Evolutionary conservation across 2,113 vertebrate species (phyloP).

Genomic region (Camarhynchus parvulus): DNA sequence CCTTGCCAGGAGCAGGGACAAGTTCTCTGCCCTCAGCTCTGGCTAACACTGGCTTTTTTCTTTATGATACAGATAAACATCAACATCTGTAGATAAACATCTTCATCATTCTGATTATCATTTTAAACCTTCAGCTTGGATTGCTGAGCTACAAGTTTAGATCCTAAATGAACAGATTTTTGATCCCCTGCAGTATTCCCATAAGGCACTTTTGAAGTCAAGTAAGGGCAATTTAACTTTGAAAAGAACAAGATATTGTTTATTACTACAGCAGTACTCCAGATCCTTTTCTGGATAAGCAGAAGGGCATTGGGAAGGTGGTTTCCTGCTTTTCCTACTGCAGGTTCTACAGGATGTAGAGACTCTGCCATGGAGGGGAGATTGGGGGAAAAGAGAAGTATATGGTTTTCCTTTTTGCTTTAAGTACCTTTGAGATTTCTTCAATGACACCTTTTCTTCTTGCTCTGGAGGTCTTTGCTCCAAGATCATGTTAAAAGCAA

Average conservation of each 20-base stretch:
- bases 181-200: neutral
- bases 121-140: neutral
- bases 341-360: neutral
- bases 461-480: neutral
- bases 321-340: neutral
- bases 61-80: fast-evolving
- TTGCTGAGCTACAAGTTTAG: neutral
- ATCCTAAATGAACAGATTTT: neutral
- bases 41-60: neutral
- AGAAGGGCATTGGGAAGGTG: neutral
- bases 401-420: neutral
- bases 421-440: neutral
- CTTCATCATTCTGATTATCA: neutral
- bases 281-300: neutral
- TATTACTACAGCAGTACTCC: neutral
- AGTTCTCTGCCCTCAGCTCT: neutral
- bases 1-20: neutral
- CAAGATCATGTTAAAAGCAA: neutral
- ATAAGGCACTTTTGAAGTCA: neutral
- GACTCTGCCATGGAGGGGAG: neutral
- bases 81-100: neutral
- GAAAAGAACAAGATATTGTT: neutral
- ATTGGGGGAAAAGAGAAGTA: neutral
- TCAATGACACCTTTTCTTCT: neutral
- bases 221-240: neutral